phyloP scores from a whole-genome alignment of 2,797 vertebrate genomes.

The Luscinia megarhynchos region DNA sequence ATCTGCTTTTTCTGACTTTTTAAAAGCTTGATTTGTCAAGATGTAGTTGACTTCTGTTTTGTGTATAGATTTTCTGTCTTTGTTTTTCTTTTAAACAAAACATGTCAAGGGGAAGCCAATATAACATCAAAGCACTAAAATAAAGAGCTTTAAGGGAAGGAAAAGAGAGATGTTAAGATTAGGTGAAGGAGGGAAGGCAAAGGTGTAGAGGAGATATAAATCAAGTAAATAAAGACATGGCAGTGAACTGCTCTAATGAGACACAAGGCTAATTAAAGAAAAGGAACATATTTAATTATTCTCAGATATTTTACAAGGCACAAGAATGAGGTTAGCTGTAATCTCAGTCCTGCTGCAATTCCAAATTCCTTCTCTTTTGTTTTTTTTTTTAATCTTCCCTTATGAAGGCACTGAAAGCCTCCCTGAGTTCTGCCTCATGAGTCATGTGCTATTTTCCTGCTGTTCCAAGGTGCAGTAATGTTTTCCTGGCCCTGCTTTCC shows the following conservation, averaged over 20 bases:
- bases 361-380: neutral
- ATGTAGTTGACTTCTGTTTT: conserved; percentile 50
- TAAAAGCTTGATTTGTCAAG: conserved; percentile 64
- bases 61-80: conserved; percentile 54
- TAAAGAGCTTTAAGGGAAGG: conserved; percentile 58
- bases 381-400: neutral
- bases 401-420: neutral
- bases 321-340: neutral
- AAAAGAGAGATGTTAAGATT: conserved; percentile 64
- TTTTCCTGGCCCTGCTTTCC: neutral
- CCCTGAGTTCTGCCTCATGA: neutral
- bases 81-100: conserved; percentile 59
- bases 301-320: conserved; percentile 11
- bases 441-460: neutral
- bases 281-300: conserved; percentile 42
- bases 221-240: conserved; percentile 56
- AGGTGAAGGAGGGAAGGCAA: conserved; percentile 56
- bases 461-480: neutral
- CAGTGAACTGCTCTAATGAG: conserved; percentile 44
- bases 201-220: conserved; percentile 55
- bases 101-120: neutral
- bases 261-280: conserved; percentile 50
- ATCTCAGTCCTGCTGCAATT: neutral
- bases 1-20: conserved; percentile 63
- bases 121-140: conserved; percentile 63